These are phyloP conservation scores for Terrapene triunguis DNA, from an alignment of 2,113 vertebrate genomes.

Conservation along the genomic window DNA sequence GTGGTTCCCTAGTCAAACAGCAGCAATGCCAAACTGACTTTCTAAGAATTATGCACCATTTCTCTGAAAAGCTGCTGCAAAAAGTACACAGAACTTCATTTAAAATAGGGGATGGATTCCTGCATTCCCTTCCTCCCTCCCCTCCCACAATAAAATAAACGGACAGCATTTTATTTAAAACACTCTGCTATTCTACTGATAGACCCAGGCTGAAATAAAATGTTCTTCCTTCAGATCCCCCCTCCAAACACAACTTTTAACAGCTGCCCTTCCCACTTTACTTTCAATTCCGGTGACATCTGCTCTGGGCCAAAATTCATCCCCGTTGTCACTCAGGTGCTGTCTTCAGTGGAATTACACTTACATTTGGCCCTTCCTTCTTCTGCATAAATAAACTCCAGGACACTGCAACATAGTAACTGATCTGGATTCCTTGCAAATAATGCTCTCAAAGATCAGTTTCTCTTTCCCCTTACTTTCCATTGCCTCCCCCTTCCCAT, in stretches of 20 bases:
- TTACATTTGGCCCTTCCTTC: not conserved
- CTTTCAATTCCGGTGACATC: not conserved
- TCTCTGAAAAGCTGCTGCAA: not conserved
- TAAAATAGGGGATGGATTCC: not conserved
- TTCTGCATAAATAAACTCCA: not conserved
- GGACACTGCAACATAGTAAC: not conserved
- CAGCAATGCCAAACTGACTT: not conserved
- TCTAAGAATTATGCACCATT: not conserved
- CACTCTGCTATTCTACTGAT: not conserved
- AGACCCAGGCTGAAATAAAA: constrained; percentile 1
- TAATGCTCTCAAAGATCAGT: not conserved
- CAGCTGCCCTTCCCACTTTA: not conserved
- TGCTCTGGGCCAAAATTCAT: not conserved
- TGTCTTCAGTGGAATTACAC: not conserved
- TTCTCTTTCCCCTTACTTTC: not conserved
- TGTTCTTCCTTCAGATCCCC: not conserved
- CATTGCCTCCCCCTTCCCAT: not conserved
- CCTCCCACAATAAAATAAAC: not conserved
- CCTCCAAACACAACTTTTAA: not conserved
- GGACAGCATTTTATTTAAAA: not conserved
- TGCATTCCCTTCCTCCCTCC: not conserved
- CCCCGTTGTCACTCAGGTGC: not conserved
- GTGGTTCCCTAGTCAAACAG: not conserved
- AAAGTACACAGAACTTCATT: not conserved
- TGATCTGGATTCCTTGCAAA: constrained; percentile 3